phyloP scores from a whole-genome alignment of 2,797 vertebrate species.

The Macrochelys suwanniensis region DNA sequence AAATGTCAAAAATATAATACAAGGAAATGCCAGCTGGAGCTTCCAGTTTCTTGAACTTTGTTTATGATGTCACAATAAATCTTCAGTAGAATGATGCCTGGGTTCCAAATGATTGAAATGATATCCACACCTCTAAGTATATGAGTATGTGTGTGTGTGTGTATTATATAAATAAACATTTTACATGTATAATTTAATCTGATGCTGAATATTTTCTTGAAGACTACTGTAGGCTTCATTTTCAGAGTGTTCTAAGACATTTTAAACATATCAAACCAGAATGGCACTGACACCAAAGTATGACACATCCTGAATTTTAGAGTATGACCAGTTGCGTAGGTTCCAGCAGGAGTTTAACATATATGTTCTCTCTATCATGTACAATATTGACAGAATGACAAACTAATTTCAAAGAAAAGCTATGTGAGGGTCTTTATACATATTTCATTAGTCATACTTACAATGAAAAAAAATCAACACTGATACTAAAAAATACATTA shows the following conservation, averaged over 20 bases:
- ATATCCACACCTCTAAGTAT: neutral
- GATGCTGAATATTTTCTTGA: neutral
- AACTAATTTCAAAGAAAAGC: constrained; percentile 20
- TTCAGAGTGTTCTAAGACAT: neutral
- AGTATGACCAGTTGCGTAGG: neutral
- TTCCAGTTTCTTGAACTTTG: neutral
- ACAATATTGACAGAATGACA: neutral
- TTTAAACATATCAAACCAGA: neutral
- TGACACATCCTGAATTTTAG: neutral
- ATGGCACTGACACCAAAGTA: neutral
- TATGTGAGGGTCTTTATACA: neutral
- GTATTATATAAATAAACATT: neutral
- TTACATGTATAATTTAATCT: constrained; percentile 32
- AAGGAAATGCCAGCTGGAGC: neutral
- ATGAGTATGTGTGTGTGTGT: neutral
- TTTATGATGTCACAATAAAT: neutral
- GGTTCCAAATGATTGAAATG: neutral
- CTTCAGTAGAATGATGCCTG: neutral
- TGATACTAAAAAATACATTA: constrained; percentile 21
- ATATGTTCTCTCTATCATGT: neutral
- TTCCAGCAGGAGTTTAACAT: neutral
- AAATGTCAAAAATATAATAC: neutral
- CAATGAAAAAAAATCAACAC: neutral
- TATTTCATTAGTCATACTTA: neutral
- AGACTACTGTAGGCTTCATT: neutral